Base-by-base conservation (phyloP, 2,113 vertebrate species). In the Chaetodon auriga region DNA sequence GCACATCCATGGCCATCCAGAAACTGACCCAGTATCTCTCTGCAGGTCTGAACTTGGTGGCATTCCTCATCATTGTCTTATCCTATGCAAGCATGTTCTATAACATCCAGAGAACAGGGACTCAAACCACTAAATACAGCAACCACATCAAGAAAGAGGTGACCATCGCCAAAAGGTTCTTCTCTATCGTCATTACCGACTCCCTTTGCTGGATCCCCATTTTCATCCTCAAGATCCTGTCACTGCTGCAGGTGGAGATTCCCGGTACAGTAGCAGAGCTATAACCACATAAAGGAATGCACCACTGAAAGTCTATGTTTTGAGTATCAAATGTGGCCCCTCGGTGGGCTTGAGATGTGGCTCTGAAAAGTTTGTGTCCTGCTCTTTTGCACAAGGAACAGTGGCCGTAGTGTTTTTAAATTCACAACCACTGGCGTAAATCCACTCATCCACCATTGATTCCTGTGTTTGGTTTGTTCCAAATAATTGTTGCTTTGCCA, bases 71-170 rank as follows among this genome's bases (percentile, higher is more conserved):
- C 93, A 98, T 99, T 30, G 96, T 99, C 13, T 96, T 99, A 83
- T 97, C 97, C 78, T 99, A 99, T 0, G 97, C 97, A 81, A 98
- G 97, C 87, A 99, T 99, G 98, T 99, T 99, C 93, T 98, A 99
- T 90, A 99, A 96, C 71, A 95, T 99, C 88, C 97, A 97, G 87
- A 96, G 96, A 84, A 99, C 97, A 41, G 94, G 97, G 7, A 95
- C 96, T 6, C 96, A 96, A 78, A 96, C 97, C 35, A 97, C 96
- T n/a, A 97, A 97, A 94, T 96, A 98, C 94, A 96, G 90, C 93
- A 98, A 97, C 92, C 97, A 98, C 87, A 96, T 99, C 81, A 99
- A 96, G 89, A 98, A 97, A 72, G 98, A 99, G 88, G 95, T 99
- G 92, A 96, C 95, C 43, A 97, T 99, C 46, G 98, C 98, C 86